Evolutionary conservation across 1,140 invertebrate species (phyloP).

Genomic region (Ooceraea biroi): DNA sequence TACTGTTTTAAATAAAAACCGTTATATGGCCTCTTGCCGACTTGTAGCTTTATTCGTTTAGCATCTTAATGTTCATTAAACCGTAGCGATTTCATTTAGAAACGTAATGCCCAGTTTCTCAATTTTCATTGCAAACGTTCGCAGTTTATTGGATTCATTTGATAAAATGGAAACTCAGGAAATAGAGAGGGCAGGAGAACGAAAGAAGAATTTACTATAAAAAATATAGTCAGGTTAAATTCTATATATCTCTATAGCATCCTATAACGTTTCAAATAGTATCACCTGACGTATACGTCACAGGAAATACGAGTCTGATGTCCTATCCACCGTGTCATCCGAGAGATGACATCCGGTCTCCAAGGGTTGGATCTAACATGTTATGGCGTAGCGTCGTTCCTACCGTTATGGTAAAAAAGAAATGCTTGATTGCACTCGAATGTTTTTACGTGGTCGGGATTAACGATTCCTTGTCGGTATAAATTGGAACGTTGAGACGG

Average conservation of each 20-base stretch:
- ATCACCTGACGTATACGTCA: neutral
- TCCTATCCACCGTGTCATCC: conserved; percentile 18
- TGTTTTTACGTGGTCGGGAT: neutral
- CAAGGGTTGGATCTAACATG: conserved; percentile 11
- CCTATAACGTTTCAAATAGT: neutral
- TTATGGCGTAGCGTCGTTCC: neutral
- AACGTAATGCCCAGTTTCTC: neutral
- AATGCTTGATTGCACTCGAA: conserved; percentile 21
- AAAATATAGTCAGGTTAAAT: neutral
- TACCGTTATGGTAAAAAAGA: neutral
- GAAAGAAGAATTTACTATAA: neutral
- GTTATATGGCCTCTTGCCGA: too few relatives aligned
- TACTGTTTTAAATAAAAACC: too few relatives aligned
- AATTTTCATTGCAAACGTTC: neutral
- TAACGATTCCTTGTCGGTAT: neutral
- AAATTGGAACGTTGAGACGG: conserved; percentile 17
- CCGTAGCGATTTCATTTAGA: neutral
- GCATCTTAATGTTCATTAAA: conserved; percentile 14
- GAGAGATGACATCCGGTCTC: conserved; percentile 28
- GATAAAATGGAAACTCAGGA: neutral
- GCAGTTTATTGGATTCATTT: neutral
- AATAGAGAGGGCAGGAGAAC: neutral
- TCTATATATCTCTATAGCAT: neutral
- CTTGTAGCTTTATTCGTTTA: neutral
- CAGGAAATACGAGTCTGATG: conserved; percentile 36